A percentile compares a stretch with the other conserved stretches of the same genome.
phyloP scores from a whole-genome alignment of 2,888 invertebrate species.

The Platynereis dumerilii region DNA sequence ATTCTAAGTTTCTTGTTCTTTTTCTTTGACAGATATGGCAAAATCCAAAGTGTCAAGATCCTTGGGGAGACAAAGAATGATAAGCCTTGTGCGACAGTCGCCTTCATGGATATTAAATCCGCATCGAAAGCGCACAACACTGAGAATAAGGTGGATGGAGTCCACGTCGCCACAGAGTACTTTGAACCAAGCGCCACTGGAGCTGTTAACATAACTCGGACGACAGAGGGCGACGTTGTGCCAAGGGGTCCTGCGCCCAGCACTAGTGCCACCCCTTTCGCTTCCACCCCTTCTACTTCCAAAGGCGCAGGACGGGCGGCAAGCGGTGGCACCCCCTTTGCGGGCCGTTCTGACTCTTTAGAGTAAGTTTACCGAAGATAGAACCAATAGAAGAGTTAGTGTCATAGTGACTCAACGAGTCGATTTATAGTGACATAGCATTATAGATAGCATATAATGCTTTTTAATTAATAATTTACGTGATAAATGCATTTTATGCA shows the following conservation, averaged over 20 bases:
- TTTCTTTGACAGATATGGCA: slow-evolving; percentile 96
- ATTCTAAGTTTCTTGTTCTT: too few relatives aligned
- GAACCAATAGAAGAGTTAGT: too few relatives aligned
- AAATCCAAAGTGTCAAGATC: slow-evolving; percentile 95
- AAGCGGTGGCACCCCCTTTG: too few relatives aligned
- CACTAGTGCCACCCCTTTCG: not conserved
- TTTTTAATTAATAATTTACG: too few relatives aligned
- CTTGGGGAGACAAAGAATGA: slow-evolving; percentile 68
- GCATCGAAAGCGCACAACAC: slow-evolving; percentile 91
- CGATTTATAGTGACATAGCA: too few relatives aligned
- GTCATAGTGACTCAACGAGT: too few relatives aligned
- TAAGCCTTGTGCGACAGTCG: slow-evolving; percentile 54
- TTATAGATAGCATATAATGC: too few relatives aligned
- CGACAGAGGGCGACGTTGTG: slow-evolving; percentile 2
- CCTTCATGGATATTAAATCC: slow-evolving; percentile 94
- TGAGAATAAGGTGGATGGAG: slow-evolving; percentile 86
- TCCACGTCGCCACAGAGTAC: slow-evolving; percentile 76
- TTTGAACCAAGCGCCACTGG: slow-evolving; percentile 75
- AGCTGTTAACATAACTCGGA: slow-evolving; percentile 40
- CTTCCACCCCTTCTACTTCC: not conserved
- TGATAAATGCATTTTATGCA: too few relatives aligned
- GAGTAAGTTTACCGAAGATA: too few relatives aligned
- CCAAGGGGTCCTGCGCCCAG: not conserved
- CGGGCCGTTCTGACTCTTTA: too few relatives aligned
- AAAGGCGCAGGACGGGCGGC: too few relatives aligned